Percentiles rank a stretch among this genome's conserved stretches.
Evolutionary conservation across 1,140 invertebrate species (phyloP).

Genomic region (Drosophila burlai): DNA sequence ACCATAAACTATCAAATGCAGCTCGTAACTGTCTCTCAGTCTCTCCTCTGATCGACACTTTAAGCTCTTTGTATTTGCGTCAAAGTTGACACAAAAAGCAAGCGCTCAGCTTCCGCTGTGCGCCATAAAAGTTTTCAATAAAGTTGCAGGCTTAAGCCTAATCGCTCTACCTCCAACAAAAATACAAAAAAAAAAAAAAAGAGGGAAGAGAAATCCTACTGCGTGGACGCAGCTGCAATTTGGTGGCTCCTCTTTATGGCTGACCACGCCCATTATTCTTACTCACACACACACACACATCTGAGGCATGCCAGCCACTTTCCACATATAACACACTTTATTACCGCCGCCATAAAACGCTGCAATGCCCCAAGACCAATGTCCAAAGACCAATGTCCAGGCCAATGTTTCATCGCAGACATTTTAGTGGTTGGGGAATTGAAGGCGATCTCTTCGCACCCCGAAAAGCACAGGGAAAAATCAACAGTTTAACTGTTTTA

Average conservation of each 20-base stretch:
- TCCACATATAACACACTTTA: slow-evolving; percentile 46
- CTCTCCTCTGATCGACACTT: slow-evolving; percentile 15
- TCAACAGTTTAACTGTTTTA: slow-evolving; percentile 8
- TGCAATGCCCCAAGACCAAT: slow-evolving; percentile 33
- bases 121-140: slow-evolving; percentile 70
- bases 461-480: slow-evolving; percentile 10
- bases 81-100: slow-evolving; percentile 36
- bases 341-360: slow-evolving; percentile 52
- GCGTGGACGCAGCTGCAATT: slow-evolving; percentile 42
- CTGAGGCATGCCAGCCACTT: background rate
- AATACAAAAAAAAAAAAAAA: background rate
- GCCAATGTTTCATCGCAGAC: slow-evolving; percentile 35
- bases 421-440: slow-evolving; percentile 15
- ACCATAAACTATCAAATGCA: slow-evolving; percentile 34
- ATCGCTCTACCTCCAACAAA: slow-evolving; percentile 49
- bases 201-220: slow-evolving; percentile 1
- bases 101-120: slow-evolving; percentile 11
- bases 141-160: slow-evolving; percentile 71
- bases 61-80: slow-evolving; percentile 20
- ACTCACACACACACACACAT: slow-evolving; percentile 1
- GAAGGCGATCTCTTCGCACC: slow-evolving; percentile 1
- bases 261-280: slow-evolving; percentile 46
- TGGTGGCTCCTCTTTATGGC: slow-evolving; percentile 39
- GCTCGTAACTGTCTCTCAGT: background rate
- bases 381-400: slow-evolving; percentile 29